Conservation (phyloP, 2,113 vertebrate genomes). For the Pelvicachromis taeniatus region DNA sequence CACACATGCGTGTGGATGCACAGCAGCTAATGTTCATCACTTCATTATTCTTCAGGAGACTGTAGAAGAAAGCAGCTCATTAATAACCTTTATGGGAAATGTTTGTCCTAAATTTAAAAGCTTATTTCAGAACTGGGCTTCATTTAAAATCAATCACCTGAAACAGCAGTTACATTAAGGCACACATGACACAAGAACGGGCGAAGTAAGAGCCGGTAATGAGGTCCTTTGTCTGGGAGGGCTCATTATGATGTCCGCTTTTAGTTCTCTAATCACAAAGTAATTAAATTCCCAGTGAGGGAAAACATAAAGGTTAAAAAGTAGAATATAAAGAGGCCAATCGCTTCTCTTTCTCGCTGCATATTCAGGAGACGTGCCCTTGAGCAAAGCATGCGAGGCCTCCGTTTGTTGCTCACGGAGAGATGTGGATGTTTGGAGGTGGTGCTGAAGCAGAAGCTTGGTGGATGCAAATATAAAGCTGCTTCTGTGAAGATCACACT, state of each 20-base stretch:
- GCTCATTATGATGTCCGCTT: neutral
- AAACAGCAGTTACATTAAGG: rapidly evolving
- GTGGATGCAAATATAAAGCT: neutral
- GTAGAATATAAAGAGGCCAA: neutral
- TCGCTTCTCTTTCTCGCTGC: neutral
- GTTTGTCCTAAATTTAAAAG: neutral
- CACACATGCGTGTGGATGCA: rapidly evolving
- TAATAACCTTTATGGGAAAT: neutral
- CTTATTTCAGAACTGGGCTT: neutral
- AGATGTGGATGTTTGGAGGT: neutral
- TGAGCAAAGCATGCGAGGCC: neutral
- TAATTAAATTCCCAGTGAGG: neutral
- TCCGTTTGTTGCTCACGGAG: neutral
- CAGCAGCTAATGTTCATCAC: neutral
- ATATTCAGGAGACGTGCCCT: neutral
- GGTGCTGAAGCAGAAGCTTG: neutral
- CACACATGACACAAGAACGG: rapidly evolving
- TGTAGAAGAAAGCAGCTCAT: neutral
- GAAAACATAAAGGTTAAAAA: neutral
- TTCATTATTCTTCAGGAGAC: rapidly evolving
- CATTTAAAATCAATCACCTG: neutral
- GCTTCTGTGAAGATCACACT: neutral
- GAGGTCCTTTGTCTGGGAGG: neutral
- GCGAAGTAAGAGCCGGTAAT: neutral
- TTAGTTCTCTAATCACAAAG: neutral